phyloP scores from a whole-genome alignment of 2,113 vertebrate species.

The Delphinapterus leucas region DNA sequence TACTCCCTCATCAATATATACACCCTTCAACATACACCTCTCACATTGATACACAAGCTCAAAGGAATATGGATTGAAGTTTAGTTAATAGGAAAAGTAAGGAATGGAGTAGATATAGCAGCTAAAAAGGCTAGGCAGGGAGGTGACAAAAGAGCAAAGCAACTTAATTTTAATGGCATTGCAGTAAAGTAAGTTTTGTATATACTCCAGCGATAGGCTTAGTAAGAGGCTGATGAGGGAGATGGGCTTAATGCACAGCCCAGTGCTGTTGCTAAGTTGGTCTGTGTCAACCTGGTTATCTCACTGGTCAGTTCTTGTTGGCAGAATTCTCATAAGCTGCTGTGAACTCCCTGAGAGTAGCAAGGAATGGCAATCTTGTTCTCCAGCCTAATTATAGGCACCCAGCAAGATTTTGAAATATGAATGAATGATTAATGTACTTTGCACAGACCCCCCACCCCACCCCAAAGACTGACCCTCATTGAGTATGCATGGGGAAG shows the following conservation, averaged over 20 bases:
- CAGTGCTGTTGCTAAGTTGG: background rate
- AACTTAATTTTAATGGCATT: background rate
- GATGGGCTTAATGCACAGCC: background rate
- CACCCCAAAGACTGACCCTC: background rate
- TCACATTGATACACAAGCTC: background rate
- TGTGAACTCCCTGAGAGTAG: background rate
- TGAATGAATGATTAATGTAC: background rate
- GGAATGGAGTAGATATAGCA: background rate
- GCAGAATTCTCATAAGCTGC: background rate
- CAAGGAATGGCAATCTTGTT: background rate
- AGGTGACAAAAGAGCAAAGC: background rate
- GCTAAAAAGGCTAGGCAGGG: background rate
- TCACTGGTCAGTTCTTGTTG: background rate
- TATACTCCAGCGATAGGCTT: background rate
- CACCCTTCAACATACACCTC: background rate
- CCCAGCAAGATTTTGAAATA: background rate
- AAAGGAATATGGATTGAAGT: background rate
- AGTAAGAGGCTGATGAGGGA: background rate
- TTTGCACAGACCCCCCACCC: background rate
- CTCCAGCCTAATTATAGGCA: background rate
- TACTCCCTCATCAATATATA: background rate
- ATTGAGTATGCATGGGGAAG: background rate
- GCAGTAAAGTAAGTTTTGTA: background rate
- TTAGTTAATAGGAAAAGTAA: background rate
- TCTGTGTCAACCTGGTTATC: background rate